Evolutionary conservation across 2,797 vertebrate species (phyloP), one percentile per base, ranked within the genome.

Genomic region (Pangasius mekongensis): DNA sequence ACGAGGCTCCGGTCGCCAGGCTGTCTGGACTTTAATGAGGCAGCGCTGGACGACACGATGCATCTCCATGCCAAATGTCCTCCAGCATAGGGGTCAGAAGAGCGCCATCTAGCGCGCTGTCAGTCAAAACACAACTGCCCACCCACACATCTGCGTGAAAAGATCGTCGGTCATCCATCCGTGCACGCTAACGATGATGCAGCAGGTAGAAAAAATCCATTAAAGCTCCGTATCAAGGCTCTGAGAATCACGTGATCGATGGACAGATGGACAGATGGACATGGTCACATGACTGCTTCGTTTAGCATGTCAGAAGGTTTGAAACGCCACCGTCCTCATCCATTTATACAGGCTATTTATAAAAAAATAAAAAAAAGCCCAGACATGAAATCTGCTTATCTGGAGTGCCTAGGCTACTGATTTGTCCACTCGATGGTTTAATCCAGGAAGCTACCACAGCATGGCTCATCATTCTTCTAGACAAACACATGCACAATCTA

Each of bases 1-100:
- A 83, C 87, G 88, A 91, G 86, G 89, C 90, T 93, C 83, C 58
- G 92, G 91, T 88, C 88, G 92, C 92, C 92, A 93, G 90, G 82
- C 84, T 90, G 92, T 92, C 93, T 91, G 52, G 89, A 89, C 66
- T 86, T 89, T 91, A 93, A 93, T 88, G 87, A 84, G 85, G 82
- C 66, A n/a, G 88, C 20, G 84, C 74, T 80, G 88, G 88, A 33
- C 76, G 74, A 74, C 89, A n/a, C 47, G 33, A 67, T 64, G 86
- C 36, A 14, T 83, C 86, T 89, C 80, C 54, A 47, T 78, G 84
- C 73, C 87, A 90, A 73, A 83, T 58, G 52, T 82, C 36, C 85
- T 82, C 71, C 64, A n/a, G 60, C 24, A 56, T n/a, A 43, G 67
- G 74, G 67, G 74, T 39, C 36, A 86, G 36, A 54, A 36, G 54